phyloP scores from a whole-genome alignment of 1,140 invertebrate genomes.

The Trypoxylus dichotomus region DNA sequence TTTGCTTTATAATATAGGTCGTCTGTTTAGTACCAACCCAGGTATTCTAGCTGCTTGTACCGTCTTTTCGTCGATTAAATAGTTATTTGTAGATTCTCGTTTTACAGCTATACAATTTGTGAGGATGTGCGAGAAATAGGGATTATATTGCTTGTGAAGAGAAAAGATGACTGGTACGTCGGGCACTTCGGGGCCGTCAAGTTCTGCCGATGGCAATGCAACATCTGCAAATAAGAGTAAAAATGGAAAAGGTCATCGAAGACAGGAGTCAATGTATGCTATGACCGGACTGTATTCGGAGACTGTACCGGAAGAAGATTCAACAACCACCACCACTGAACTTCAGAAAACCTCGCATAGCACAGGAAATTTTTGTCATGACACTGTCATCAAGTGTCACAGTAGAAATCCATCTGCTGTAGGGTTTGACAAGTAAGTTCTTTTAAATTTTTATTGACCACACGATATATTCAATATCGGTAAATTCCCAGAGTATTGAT shows the following conservation, averaged over 20 bases:
- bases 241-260: slow-evolving; percentile 61
- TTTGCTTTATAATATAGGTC: slow-evolving; percentile 7
- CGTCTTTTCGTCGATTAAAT: too few relatives aligned
- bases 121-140: not conserved
- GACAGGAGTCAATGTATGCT: slow-evolving; percentile 83
- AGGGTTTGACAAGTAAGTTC: slow-evolving; percentile 64
- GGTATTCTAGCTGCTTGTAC: not conserved
- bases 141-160: not conserved
- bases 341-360: slow-evolving; percentile 16
- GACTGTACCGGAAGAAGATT: slow-evolving; percentile 59
- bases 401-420: slow-evolving; percentile 73
- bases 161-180: slow-evolving; percentile 20
- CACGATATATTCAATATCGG: not conserved
- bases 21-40: not conserved
- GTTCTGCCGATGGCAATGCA: slow-evolving; percentile 42
- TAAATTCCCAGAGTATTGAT: too few relatives aligned
- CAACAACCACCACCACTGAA: slow-evolving; percentile 48
- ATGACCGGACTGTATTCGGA: slow-evolving; percentile 84
- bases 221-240: not conserved
- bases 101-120: not conserved
- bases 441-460: not conserved
- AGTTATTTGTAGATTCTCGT: too few relatives aligned
- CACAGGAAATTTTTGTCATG: slow-evolving; percentile 53
- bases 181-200: not conserved
- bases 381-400: slow-evolving; percentile 70